Conservation (phyloP, 2,888 invertebrate genomes). For the Chrysopilus asiliformis region DNA sequence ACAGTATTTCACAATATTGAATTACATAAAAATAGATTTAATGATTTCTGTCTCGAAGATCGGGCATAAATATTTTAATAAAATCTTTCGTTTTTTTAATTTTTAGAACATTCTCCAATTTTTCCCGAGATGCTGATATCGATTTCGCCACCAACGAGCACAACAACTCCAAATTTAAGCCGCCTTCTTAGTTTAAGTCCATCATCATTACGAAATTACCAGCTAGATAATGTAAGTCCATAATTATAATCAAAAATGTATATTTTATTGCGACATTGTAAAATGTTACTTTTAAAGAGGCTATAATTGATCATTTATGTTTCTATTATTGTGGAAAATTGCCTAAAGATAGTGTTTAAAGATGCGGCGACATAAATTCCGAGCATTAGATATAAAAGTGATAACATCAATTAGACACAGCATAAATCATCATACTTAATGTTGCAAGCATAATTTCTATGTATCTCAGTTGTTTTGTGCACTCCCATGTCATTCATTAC, state of each 20-base stretch:
- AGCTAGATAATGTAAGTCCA: constrained; percentile 26
- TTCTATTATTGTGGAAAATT: too few relatives aligned
- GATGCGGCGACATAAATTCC: too few relatives aligned
- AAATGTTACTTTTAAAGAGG: not conserved
- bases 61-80: not conserved
- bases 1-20: too few relatives aligned
- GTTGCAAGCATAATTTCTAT: too few relatives aligned
- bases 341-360: too few relatives aligned
- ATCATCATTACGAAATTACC: constrained; percentile 25
- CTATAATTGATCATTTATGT: not conserved
- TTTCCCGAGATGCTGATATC: constrained; percentile 26
- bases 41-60: not conserved
- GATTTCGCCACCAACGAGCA: constrained; percentile 28
- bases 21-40: not conserved
- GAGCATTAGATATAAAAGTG: too few relatives aligned
- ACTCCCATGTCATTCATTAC: too few relatives aligned
- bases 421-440: too few relatives aligned
- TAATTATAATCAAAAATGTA: not conserved
- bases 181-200: constrained; percentile 32
- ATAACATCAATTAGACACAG: too few relatives aligned
- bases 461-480: too few relatives aligned
- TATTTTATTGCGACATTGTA: not conserved
- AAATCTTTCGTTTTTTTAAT: not conserved
- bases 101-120: constrained; percentile 27
- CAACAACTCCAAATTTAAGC: constrained; percentile 28